Percentiles rank a stretch among this genome's conserved stretches.
Evolutionary conservation across 2,113 vertebrate species (phyloP).

Genomic region (Myotis lucifugus): DNA sequence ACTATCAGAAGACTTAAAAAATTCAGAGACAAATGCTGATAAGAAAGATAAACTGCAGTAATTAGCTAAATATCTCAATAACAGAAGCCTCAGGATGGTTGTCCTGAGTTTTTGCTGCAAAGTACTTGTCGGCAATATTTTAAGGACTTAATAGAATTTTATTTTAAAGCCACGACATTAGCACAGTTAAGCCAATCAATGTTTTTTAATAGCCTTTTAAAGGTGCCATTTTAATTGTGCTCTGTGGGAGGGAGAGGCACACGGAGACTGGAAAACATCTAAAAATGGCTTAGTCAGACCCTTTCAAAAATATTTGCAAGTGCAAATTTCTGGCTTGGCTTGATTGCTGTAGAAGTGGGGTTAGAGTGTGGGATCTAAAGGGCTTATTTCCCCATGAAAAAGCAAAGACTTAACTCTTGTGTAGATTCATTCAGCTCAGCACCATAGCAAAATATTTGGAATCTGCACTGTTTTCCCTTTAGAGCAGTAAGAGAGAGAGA

Average conservation of each 20-base stretch:
- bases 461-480: constrained; percentile 50
- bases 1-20: constrained; percentile 57
- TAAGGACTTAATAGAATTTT: constrained; percentile 82
- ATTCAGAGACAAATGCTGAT: constrained; percentile 46
- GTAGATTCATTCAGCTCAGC: neutral
- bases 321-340: constrained; percentile 79
- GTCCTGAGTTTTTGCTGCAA: constrained; percentile 66
- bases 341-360: constrained; percentile 64
- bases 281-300: constrained; percentile 76
- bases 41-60: neutral
- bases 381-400: constrained; percentile 53
- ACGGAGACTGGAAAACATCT: constrained; percentile 70
- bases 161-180: constrained; percentile 81
- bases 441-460: constrained; percentile 24
- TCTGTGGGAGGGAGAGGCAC: constrained; percentile 73
- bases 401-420: constrained; percentile 59
- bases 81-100: constrained; percentile 64
- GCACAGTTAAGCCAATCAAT: constrained; percentile 81
- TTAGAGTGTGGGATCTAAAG: constrained; percentile 67
- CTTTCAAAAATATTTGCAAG: constrained; percentile 79
- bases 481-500: neutral
- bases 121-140: constrained; percentile 74
- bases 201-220: constrained; percentile 79
- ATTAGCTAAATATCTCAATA: constrained; percentile 61
- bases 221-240: constrained; percentile 74